phyloP scores from a whole-genome alignment of 1,140 invertebrate genomes.

The Drosophila tani region DNA sequence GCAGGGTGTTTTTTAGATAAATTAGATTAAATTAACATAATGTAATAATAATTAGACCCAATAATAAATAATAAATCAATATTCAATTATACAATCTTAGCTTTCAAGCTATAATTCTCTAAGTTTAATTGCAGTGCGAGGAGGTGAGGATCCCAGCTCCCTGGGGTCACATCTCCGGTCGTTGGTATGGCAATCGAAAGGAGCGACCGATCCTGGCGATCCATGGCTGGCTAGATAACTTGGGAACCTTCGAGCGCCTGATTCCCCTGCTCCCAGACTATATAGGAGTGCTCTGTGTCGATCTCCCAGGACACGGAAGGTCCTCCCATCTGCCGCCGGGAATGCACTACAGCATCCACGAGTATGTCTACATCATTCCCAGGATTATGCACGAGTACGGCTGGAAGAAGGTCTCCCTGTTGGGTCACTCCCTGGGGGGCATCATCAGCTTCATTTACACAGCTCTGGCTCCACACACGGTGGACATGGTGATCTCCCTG shows the following conservation, averaged over 20 bases:
- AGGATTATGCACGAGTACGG: constrained; percentile 87
- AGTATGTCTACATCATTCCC: constrained; percentile 86
- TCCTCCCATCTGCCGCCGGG: constrained; percentile 88
- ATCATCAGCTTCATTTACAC: constrained; percentile 86
- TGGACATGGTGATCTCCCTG: constrained; percentile 87
- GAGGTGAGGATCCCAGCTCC: constrained; percentile 88
- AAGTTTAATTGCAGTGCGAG: constrained; percentile 75
- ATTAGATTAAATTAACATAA: no score
- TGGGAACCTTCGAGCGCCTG: constrained; percentile 89
- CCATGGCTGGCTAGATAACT: constrained; percentile 92
- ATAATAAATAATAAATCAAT: no score
- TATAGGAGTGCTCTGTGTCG: constrained; percentile 88
- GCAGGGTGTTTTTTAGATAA: no score
- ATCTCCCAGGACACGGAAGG: constrained; percentile 90
- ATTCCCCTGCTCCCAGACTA: constrained; percentile 87
- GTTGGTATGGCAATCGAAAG: constrained; percentile 88
- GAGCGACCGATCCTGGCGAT: constrained; percentile 88
- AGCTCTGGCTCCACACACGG: constrained; percentile 86
- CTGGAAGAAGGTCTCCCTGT: constrained; percentile 89
- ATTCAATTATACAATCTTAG: neutral
- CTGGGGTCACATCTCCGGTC: constrained; percentile 89
- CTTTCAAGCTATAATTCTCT: neutral
- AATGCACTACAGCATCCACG: constrained; percentile 86
- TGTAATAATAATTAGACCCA: no score
- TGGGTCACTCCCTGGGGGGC: constrained; percentile 89